A percentile compares a stretch with the other conserved stretches of the same genome.
phyloP scores from a whole-genome alignment of 1,140 invertebrate genomes.

The Ceratina japonica region DNA sequence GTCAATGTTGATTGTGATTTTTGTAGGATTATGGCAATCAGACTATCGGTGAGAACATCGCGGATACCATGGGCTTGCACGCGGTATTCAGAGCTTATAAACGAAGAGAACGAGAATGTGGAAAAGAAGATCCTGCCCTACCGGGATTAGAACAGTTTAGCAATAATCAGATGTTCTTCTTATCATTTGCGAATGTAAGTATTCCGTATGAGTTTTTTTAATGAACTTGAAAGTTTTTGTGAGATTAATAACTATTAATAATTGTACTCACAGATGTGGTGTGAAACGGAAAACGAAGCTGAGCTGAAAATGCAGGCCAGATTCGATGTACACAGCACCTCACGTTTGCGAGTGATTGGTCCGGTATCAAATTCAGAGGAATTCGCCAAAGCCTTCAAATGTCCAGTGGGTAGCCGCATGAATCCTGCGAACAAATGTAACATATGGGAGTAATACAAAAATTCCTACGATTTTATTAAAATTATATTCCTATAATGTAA shows the following conservation, averaged over 20 bases:
- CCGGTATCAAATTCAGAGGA: slow-evolving; percentile 37
- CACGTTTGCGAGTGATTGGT: slow-evolving; percentile 48
- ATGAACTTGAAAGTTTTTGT: no score
- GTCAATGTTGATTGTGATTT: slow-evolving; percentile 7
- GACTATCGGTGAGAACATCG: slow-evolving; percentile 51
- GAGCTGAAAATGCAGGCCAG: accelerated
- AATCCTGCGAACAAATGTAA: slow-evolving; percentile 56
- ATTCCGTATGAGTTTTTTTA: background rate
- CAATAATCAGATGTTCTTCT: slow-evolving; percentile 51
- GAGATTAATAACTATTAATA: background rate
- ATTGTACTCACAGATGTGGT: slow-evolving; percentile 42
- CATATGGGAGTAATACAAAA: slow-evolving; percentile 35
- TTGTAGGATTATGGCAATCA: slow-evolving; percentile 50
- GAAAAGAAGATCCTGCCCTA: slow-evolving; percentile 22
- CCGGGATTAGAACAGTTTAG: slow-evolving; percentile 34
- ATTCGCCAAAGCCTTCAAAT: slow-evolving; percentile 48
- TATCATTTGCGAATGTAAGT: slow-evolving; percentile 47
- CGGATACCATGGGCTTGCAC: slow-evolving; percentile 53
- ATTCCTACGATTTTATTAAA: background rate
- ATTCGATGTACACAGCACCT: slow-evolving; percentile 35
- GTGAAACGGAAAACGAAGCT: background rate
- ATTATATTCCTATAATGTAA: background rate
- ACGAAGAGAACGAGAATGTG: slow-evolving; percentile 41
- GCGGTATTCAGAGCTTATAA: slow-evolving; percentile 44
- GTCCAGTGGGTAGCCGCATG: slow-evolving; percentile 48